Evolutionary conservation across 1,140 invertebrate species (phyloP).

Genomic region (Trichogramma pretiosum): DNA sequence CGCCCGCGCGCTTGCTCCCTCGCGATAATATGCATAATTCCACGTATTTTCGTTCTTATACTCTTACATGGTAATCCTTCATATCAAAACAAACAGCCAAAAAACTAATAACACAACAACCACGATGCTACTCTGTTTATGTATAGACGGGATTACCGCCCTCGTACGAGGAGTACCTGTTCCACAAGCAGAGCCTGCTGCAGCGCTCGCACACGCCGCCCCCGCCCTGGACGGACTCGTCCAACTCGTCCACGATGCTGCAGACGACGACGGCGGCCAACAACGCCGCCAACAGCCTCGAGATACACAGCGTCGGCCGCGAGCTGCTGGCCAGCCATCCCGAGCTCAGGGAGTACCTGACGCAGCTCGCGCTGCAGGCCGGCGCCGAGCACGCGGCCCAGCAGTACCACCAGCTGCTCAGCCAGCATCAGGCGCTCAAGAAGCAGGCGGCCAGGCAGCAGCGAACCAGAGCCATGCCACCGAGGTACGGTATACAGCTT

Average conservation of each 20-base stretch:
- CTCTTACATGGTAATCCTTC: too few species aligned
- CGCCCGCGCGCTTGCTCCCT: too few species aligned
- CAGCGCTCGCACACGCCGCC: constrained; percentile 41
- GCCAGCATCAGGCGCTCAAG: constrained; percentile 25
- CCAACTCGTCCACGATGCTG: neutral
- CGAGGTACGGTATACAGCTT: constrained; percentile 26
- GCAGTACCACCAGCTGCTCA: constrained; percentile 21
- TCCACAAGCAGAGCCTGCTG: constrained; percentile 35
- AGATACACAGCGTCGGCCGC: constrained; percentile 27
- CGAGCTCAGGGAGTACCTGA: constrained; percentile 34
- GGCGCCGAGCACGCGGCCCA: constrained; percentile 26
- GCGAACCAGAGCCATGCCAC: constrained; percentile 33
- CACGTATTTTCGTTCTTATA: too few species aligned
- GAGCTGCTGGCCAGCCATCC: constrained; percentile 31
- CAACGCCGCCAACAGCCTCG: constrained; percentile 14
- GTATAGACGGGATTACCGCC: constrained; percentile 37
- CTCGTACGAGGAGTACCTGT: constrained; percentile 41
- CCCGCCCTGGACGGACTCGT: constrained; percentile 40
- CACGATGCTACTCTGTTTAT: constrained; percentile 8
- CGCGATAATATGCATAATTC: too few species aligned
- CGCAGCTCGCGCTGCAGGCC: constrained; percentile 23
- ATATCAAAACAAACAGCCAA: too few species aligned
- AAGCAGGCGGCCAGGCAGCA: constrained; percentile 33
- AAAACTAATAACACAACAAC: too few species aligned
- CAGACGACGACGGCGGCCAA: neutral